phyloP scores from a whole-genome alignment of 2,113 vertebrate genomes.

The Pachypanchax playfairii region DNA sequence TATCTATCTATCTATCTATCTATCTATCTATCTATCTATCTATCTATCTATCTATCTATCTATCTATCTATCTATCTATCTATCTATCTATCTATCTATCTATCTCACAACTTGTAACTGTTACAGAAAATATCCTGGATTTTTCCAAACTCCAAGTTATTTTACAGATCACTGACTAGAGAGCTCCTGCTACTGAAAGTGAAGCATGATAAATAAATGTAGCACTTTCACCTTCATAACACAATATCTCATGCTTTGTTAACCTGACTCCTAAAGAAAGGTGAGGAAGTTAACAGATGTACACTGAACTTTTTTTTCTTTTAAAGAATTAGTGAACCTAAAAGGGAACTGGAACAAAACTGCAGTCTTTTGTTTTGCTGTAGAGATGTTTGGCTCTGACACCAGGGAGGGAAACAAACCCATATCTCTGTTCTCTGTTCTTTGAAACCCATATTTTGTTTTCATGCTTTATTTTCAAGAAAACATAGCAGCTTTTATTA shows the following conservation, averaged over 20 bases:
- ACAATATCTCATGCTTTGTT: slow-evolving; percentile 2
- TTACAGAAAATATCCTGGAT: neutral
- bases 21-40: neutral
- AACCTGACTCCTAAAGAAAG: neutral
- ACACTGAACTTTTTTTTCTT: neutral
- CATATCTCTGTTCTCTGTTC: neutral
- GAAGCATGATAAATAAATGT: slow-evolving; percentile 18
- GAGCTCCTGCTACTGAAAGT: slow-evolving; percentile 20
- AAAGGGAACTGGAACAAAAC: neutral
- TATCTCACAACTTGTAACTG: neutral
- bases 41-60: neutral
- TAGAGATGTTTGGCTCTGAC: neutral
- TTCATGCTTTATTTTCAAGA: neutral
- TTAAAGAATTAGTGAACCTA: neutral
- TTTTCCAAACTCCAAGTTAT: neutral
- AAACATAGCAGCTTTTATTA: too few species aligned
- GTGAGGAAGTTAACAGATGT: slow-evolving; percentile 3
- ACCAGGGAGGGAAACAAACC: neutral
- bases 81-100: neutral
- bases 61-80: neutral
- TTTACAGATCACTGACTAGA: slow-evolving; percentile 1
- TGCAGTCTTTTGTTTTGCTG: neutral
- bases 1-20: neutral
- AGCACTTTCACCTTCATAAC: neutral
- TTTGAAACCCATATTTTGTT: neutral